A percentile compares a stretch with the other conserved stretches of the same genome.
Conservation (phyloP, 1,140 invertebrate species). For the Tetramorium parvispinum region DNA sequence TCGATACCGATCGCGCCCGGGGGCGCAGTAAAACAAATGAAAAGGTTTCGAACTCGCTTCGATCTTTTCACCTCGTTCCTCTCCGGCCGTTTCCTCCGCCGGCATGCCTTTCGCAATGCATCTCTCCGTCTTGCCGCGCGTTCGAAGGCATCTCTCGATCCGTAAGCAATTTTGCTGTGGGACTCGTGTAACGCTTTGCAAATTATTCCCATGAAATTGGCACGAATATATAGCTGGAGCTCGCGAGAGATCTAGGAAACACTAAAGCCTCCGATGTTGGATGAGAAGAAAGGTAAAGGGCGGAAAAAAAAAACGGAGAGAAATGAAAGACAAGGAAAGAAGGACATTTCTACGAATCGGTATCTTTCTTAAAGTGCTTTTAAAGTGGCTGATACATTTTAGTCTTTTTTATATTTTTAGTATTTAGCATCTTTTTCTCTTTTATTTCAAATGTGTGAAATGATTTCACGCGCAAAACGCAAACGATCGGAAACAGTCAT, state of each 20-base stretch:
- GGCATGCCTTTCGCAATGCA: constrained; percentile 38
- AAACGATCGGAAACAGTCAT: background rate
- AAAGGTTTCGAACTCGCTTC: constrained; percentile 52
- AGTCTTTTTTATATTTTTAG: background rate
- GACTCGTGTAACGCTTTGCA: constrained; percentile 40
- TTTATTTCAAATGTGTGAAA: constrained; percentile 4
- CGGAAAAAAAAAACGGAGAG: background rate
- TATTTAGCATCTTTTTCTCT: background rate
- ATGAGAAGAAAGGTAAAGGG: background rate
- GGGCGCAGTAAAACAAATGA: constrained; percentile 54
- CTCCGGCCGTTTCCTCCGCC: constrained; percentile 13
- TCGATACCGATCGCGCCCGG: constrained; percentile 44
- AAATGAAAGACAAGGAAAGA: background rate
- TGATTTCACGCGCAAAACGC: constrained; percentile 45
- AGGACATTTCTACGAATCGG: background rate
- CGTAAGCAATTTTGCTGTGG: constrained; percentile 66
- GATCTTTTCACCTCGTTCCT: constrained; percentile 50
- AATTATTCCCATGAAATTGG: constrained; percentile 46
- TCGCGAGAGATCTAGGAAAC: constrained; percentile 57
- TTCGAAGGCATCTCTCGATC: constrained; percentile 34
- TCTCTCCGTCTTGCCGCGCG: constrained; percentile 20
- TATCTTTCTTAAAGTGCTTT: background rate
- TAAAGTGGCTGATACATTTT: background rate
- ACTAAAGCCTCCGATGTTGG: constrained; percentile 5
- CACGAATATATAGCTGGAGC: constrained; percentile 45